Conservation (phyloP, 2,113 vertebrate species). For the Pampusana beccarii region DNA sequence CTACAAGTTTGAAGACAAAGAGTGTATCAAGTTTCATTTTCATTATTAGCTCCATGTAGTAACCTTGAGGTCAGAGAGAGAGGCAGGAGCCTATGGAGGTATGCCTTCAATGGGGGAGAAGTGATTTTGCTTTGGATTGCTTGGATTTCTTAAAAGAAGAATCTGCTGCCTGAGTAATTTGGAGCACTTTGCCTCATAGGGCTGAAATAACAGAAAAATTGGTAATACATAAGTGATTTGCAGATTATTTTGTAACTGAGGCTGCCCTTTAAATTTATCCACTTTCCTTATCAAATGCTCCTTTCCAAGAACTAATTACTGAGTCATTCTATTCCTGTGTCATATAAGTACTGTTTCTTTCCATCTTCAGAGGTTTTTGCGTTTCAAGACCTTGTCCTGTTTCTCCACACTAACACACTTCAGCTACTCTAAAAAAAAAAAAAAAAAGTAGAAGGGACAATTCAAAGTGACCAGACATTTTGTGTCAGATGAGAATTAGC, state of each 20-base stretch:
- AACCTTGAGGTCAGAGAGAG: neutral
- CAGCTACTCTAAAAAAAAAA: neutral
- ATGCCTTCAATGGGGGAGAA: neutral
- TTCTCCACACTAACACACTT: neutral
- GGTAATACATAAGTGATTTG: neutral
- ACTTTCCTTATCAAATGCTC: conserved; percentile 39
- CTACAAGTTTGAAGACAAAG: conserved; percentile 42
- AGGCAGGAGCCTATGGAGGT: neutral
- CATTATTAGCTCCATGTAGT: conserved; percentile 1
- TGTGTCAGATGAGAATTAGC: neutral
- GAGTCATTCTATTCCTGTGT: conserved; percentile 3
- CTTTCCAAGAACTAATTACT: conserved; percentile 28
- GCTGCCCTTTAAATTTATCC: neutral
- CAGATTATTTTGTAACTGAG: neutral
- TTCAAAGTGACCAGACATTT: neutral
- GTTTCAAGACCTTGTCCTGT: neutral
- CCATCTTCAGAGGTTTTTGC: neutral
- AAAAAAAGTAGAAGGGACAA: neutral
- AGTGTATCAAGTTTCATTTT: conserved; percentile 51
- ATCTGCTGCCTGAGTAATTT: neutral
- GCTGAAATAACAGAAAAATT: neutral
- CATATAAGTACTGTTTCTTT: neutral
- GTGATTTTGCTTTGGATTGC: neutral
- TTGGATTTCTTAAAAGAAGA: conserved; percentile 2
- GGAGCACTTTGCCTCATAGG: neutral